phyloP scores from a whole-genome alignment of 2,888 invertebrate genomes.

The Synergus umbraculus region DNA sequence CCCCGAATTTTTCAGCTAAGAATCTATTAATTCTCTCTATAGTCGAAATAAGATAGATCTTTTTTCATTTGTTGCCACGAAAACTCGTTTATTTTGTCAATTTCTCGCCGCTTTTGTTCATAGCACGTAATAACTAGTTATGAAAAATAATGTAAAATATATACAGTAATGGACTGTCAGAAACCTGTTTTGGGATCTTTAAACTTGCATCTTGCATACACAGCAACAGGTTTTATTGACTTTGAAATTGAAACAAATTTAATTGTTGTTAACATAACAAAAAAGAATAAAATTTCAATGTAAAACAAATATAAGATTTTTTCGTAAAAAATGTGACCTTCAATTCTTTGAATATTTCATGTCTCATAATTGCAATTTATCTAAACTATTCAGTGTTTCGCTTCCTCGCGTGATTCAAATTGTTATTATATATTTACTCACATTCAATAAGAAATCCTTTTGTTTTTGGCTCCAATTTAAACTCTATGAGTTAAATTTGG shows the following conservation, averaged over 20 bases:
- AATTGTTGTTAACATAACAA: not conserved
- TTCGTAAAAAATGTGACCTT: not conserved
- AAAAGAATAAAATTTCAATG: not conserved
- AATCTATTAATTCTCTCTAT: too few relatives aligned
- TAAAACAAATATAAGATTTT: not conserved
- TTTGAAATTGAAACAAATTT: not conserved
- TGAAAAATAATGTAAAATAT: not conserved
- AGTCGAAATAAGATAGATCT: too few relatives aligned
- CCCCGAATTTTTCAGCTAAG: not conserved
- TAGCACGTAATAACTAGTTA: not conserved
- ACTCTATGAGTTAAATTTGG: not conserved
- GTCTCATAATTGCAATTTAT: not conserved
- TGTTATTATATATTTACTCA: not conserved
- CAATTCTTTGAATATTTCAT: not conserved
- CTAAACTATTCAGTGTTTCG: not conserved
- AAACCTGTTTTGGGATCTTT: conserved; percentile 1
- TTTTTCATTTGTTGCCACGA: not conserved
- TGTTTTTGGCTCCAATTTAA: not conserved
- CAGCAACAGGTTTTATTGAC: not conserved
- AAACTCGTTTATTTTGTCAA: not conserved
- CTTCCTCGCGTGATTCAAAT: not conserved
- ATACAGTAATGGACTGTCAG: not conserved
- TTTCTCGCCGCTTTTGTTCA: not conserved
- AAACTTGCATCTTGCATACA: conserved; percentile 9
- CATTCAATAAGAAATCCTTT: not conserved